Evolutionary conservation across 2,888 invertebrate genomes (phyloP).

Genomic region (Priapulus caudatus): DNA sequence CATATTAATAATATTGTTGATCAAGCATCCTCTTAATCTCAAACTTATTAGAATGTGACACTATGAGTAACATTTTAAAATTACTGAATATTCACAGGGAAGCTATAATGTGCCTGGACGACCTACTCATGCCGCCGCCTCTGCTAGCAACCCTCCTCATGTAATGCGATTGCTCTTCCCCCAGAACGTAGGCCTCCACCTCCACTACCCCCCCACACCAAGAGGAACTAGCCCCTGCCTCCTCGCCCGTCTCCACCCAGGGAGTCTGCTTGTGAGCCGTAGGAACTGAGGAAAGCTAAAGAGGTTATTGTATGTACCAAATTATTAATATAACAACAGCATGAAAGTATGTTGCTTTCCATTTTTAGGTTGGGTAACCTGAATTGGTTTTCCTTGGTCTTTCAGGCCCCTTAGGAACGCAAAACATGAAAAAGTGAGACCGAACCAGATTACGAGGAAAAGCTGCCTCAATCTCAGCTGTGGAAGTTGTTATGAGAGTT

Average conservation of each 20-base stretch:
- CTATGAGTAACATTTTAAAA: too few relatives aligned
- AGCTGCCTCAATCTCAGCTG: slow-evolving; percentile 79
- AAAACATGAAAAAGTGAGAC: slow-evolving; percentile 85
- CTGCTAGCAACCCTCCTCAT: slow-evolving; percentile 5
- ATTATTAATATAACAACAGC: too few relatives aligned
- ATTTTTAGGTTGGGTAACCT: neutral
- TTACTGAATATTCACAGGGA: too few relatives aligned
- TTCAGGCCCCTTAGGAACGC: slow-evolving; percentile 67
- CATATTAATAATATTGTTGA: too few relatives aligned
- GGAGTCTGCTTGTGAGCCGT: slow-evolving; percentile 93
- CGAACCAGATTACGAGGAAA: slow-evolving; percentile 89
- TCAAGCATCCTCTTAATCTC: too few relatives aligned
- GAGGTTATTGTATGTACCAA: too few relatives aligned
- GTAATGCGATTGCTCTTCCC: slow-evolving; percentile 2
- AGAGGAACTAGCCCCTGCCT: slow-evolving; percentile 21
- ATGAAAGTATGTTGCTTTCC: neutral
- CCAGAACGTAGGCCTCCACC: slow-evolving; percentile 9
- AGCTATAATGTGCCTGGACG: too few relatives aligned
- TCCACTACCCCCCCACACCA: slow-evolving; percentile 26
- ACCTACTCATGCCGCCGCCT: too few relatives aligned
- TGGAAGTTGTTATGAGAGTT: too few relatives aligned
- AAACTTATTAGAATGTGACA: too few relatives aligned
- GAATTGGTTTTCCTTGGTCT: slow-evolving; percentile 14
- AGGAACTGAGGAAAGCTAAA: slow-evolving; percentile 84
- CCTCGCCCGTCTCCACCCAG: slow-evolving; percentile 46